These are phyloP conservation scores for Darevskia mixta DNA, from an alignment of 2,797 vertebrate species.

Conservation along the genomic window DNA sequence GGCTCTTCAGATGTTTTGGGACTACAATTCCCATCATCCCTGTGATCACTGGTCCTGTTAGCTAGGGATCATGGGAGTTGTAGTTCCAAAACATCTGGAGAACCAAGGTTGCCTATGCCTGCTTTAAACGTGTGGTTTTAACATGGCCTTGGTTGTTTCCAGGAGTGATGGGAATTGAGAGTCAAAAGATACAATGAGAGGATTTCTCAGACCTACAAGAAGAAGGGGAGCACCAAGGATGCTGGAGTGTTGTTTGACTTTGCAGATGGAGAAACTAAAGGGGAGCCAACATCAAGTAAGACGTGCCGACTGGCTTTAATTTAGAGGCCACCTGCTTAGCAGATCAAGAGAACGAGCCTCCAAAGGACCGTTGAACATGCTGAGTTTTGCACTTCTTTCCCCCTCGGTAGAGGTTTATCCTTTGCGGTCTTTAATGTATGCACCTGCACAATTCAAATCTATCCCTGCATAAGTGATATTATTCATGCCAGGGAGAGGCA, in stretches of 20 bases:
- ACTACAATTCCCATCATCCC: no score
- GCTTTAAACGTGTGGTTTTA: no score
- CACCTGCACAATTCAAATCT: constrained; percentile 71
- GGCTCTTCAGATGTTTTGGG: no score
- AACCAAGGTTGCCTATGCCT: no score
- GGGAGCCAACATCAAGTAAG: constrained; percentile 50
- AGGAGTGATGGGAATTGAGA: neutral
- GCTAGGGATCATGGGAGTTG: no score
- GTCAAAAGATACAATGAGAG: neutral
- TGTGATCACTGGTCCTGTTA: no score
- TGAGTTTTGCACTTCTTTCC: constrained; percentile 70
- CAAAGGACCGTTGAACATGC: constrained; percentile 43
- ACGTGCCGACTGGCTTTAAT: constrained; percentile 54
- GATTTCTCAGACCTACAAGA: neutral
- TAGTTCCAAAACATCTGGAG: no score
- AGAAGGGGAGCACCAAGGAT: neutral
- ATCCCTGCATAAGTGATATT: constrained; percentile 54
- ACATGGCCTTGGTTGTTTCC: no score
- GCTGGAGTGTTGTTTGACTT: constrained; percentile 30
- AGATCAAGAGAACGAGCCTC: constrained; percentile 54
- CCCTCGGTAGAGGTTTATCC: constrained; percentile 59
- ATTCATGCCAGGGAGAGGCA: neutral
- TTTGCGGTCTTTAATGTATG: constrained; percentile 50
- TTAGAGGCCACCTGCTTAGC: constrained; percentile 58
- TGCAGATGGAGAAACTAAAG: constrained; percentile 40